A percentile compares a stretch with the other conserved stretches of the same genome.
phyloP scores from a whole-genome alignment of 64 coral and sea anemone genomes.

The Catalaphyllia jardinei region DNA sequence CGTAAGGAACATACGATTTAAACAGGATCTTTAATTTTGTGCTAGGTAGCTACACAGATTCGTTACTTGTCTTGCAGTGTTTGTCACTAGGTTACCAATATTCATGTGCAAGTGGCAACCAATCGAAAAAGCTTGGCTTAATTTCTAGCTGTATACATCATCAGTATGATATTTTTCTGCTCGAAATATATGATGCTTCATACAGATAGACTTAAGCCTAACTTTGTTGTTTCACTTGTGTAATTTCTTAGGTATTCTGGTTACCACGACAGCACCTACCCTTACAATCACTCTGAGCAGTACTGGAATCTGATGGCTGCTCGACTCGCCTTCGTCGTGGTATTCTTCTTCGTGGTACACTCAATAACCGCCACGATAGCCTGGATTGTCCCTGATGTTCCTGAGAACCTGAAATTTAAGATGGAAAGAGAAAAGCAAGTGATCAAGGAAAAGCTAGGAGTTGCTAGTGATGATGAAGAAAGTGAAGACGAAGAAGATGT shows the following conservation, averaged over 20 bases:
- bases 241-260: slow-evolving; percentile 55
- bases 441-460: slow-evolving; percentile 32
- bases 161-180: no score
- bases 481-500: neutral
- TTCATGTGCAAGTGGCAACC: no score
- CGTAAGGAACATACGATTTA: no score
- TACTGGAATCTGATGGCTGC: slow-evolving; percentile 88
- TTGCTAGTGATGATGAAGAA: slow-evolving; percentile 11
- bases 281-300: slow-evolving; percentile 58
- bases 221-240: neutral
- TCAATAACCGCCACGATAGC: slow-evolving; percentile 71
- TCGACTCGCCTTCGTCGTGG: slow-evolving; percentile 86
- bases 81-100: no score
- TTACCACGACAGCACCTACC: slow-evolving; percentile 53
- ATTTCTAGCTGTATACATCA: no score
- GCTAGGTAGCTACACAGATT: no score
- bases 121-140: no score
- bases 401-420: slow-evolving; percentile 57
- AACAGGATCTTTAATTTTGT: no score
- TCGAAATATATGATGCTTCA: no score
- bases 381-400: slow-evolving; percentile 84
- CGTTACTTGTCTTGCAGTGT: no score
- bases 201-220: no score
- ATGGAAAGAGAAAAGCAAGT: slow-evolving; percentile 68
- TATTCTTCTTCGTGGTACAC: slow-evolving; percentile 80